Conservation (phyloP, 2,888 invertebrate species). For the Crossocerus cetratus region DNA sequence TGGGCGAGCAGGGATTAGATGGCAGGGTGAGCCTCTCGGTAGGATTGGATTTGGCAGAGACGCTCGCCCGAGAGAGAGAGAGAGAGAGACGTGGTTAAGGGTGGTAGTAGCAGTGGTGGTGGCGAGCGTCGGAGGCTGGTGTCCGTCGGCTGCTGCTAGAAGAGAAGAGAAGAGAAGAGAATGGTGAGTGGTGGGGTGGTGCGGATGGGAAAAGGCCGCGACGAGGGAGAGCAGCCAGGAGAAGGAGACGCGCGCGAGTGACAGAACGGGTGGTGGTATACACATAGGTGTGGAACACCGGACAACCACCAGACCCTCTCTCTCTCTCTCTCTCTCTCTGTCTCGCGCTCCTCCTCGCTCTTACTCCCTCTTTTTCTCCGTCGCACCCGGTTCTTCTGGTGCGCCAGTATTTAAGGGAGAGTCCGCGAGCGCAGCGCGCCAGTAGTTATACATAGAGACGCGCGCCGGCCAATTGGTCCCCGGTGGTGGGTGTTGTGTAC, state of each 20-base stretch:
- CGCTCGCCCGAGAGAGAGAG: constrained; percentile 53
- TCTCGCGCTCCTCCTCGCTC: too few species aligned
- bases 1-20: constrained; percentile 54
- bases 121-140: neutral
- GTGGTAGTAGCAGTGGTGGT: neutral
- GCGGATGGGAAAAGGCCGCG: constrained; percentile 45
- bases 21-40: constrained; percentile 57
- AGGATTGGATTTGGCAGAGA: constrained; percentile 68
- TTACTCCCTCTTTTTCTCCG: too few species aligned
- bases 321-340: neutral
- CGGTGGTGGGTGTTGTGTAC: neutral
- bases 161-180: constrained; percentile 45
- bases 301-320: constrained; percentile 61
- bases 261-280: constrained; percentile 54
- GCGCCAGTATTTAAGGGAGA: constrained; percentile 70
- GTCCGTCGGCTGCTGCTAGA: neutral
- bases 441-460: constrained; percentile 50
- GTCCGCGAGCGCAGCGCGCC: constrained; percentile 67
- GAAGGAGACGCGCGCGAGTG: constrained; percentile 47
- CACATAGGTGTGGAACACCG: constrained; percentile 61
- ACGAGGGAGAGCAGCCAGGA: constrained; percentile 25
- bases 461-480: constrained; percentile 45
- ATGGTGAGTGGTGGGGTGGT: constrained; percentile 48
- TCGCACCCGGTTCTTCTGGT: constrained; percentile 8
- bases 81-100: constrained; percentile 23